These are phyloP conservation scores for Xanthostigma xanthostigma DNA, from an alignment of 2,888 invertebrate species.

Conservation along the genomic window DNA sequence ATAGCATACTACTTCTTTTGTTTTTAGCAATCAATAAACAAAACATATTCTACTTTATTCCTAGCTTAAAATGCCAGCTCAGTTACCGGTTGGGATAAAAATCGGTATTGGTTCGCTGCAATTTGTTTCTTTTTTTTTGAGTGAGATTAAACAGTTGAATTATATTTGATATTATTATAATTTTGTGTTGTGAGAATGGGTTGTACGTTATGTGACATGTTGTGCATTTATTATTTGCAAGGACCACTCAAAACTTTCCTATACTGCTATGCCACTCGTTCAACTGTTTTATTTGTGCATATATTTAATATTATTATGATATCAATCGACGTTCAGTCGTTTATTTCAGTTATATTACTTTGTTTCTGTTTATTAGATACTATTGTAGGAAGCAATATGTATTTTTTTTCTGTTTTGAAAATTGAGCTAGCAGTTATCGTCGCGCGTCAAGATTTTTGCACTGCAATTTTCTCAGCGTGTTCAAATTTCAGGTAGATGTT, in stretches of 20 bases:
- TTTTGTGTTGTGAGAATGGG: slow-evolving; percentile 30
- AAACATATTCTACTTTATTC: too few relatives aligned
- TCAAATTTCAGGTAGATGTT: slow-evolving; percentile 17
- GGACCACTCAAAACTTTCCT: slow-evolving; percentile 67
- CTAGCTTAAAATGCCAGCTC: too few relatives aligned
- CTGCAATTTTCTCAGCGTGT: slow-evolving; percentile 16
- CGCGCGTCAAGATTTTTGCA: slow-evolving; percentile 16
- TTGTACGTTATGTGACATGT: slow-evolving; percentile 20
- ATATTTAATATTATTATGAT: too few relatives aligned
- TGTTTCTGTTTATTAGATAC: slow-evolving; percentile 7
- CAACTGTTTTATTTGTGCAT: slow-evolving; percentile 20
- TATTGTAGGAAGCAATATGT: not conserved
- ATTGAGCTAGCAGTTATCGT: not conserved
- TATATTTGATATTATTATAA: slow-evolving; percentile 10
- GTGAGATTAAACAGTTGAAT: too few relatives aligned
- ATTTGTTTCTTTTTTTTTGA: too few relatives aligned
- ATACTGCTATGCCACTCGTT: slow-evolving; percentile 31
- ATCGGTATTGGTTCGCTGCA: too few relatives aligned
- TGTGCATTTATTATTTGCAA: slow-evolving; percentile 44
- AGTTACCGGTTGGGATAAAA: too few relatives aligned
- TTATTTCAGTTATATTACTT: slow-evolving; percentile 9
- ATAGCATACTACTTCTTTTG: too few relatives aligned
- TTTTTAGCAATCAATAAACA: too few relatives aligned
- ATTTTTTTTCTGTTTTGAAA: slow-evolving; percentile 4
- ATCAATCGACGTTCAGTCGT: too few relatives aligned